Evolutionary conservation across 2,888 invertebrate species (phyloP).

Genomic region (Plebejus argus): DNA sequence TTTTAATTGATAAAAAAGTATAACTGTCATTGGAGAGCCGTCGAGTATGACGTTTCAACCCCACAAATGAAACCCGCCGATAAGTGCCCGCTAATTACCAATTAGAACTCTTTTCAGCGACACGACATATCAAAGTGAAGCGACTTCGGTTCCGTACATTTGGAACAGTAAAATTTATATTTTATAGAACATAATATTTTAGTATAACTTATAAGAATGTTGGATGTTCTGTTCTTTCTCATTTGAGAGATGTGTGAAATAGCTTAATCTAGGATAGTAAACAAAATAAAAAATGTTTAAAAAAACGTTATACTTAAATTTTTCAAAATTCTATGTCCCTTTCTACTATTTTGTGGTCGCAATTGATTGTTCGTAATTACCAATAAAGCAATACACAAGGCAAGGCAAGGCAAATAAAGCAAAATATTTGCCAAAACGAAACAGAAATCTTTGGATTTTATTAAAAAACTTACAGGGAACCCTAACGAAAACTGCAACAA

Average conservation of each 20-base stretch:
- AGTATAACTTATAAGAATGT: background rate
- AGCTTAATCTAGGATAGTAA: too few relatives aligned
- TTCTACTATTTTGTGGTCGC: too few relatives aligned
- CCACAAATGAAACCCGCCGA: slow-evolving; percentile 10
- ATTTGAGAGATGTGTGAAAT: too few relatives aligned
- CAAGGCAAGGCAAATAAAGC: too few relatives aligned
- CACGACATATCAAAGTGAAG: slow-evolving; percentile 47
- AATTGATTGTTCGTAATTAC: too few relatives aligned
- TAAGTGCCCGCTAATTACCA: slow-evolving; percentile 55
- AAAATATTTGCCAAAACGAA: too few relatives aligned
- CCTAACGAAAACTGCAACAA: slow-evolving; percentile 48
- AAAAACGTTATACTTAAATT: too few relatives aligned
- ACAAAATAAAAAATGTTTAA: too few relatives aligned
- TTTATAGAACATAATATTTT: background rate
- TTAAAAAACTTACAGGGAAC: slow-evolving; percentile 39
- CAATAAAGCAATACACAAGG: too few relatives aligned
- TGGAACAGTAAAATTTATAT: background rate
- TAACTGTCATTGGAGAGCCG: slow-evolving; percentile 11
- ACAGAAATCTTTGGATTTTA: too few relatives aligned
- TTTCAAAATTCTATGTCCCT: too few relatives aligned
- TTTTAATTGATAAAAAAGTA: slow-evolving; percentile 22
- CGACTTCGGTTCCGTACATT: slow-evolving; percentile 46
- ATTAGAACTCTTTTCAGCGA: slow-evolving; percentile 59
- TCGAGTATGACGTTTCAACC: background rate
- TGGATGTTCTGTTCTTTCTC: background rate